Base-by-base conservation (phyloP, 2,888 invertebrate genomes). In the Spialia ferax region DNA sequence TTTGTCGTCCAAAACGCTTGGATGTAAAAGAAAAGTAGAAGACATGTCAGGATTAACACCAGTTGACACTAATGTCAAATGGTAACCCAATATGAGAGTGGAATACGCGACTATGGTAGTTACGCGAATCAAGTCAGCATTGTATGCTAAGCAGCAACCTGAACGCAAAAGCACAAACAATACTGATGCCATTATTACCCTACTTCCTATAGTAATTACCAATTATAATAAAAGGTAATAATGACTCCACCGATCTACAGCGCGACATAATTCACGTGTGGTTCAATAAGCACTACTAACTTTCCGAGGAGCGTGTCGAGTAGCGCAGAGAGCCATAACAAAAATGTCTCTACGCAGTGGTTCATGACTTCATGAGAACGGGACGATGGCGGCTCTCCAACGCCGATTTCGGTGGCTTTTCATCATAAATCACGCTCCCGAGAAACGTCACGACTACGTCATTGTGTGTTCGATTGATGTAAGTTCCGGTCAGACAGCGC, bases 281-380 rank as follows among this genome's bases (percentile, higher is more conserved):
- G 50, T 32, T 26, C 63, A 60, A n/a, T n/a, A n/a, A n/a, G 20
- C n/a, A 22, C 63, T 79, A 84, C 85, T 84, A 82, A 86, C 85
- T 83, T 85, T 70, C 79, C 76, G 69, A 84, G 75, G 54, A 82
- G 66, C 35, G 76, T 63, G 71, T 83, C 77, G 70, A 79, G 72
- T 70, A 83, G 71, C 68, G 76, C 74, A 70, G 82, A 80, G 69
- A 84, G 77, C 83, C 85, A 83, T 70, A 83, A 75, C 80, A 82
- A 69, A 62, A 85, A 73, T 64, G 79, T 74, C 71, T 82, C 79
- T 74, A 82, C 72, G 70, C 83, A 82, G 48, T 77, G 72, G 68
- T 77, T 79, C 80, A 82, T 79, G 63, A 70, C 68, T 77, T 79
- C 80, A 82, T 79, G 63, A 70, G 70, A 63, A 29, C 35, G 6